phyloP scores from a whole-genome alignment of 2,113 vertebrate species.

The Callopanchax toddi region DNA sequence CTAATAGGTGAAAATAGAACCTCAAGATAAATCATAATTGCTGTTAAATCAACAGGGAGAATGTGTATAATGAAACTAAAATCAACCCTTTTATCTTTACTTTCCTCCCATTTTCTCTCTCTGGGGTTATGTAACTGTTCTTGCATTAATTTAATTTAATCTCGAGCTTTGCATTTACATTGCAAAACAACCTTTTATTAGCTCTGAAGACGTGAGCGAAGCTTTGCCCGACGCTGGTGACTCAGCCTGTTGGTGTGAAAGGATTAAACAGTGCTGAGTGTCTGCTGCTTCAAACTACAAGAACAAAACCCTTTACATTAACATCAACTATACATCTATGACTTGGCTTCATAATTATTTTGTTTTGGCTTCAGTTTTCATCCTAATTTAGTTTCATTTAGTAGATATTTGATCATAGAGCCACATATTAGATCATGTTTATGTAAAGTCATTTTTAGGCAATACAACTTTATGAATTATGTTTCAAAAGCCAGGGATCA shows the following conservation, averaged over 20 bases:
- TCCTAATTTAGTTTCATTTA: too few species aligned
- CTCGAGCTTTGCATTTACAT: slow-evolving; percentile 58
- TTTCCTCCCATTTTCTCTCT: slow-evolving; percentile 27
- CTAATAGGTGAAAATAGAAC: slow-evolving; percentile 20
- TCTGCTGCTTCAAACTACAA: too few species aligned
- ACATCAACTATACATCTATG: too few species aligned
- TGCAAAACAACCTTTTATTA: slow-evolving; percentile 58
- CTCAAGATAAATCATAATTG: neutral
- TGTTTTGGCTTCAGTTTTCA: too few species aligned
- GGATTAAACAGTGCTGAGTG: neutral
- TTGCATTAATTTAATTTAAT: slow-evolving; percentile 69
- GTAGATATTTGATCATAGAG: too few species aligned
- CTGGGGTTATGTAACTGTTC: slow-evolving; percentile 33
- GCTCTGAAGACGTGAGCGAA: slow-evolving; percentile 25
- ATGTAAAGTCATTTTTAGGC: too few species aligned
- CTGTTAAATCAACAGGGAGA: neutral
- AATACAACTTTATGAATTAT: too few species aligned
- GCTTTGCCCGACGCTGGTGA: slow-evolving; percentile 32
- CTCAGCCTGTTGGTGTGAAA: slow-evolving; percentile 18
- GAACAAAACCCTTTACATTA: too few species aligned
- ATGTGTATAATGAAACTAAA: slow-evolving; percentile 5
- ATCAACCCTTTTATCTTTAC: slow-evolving; percentile 31
- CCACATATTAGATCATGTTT: too few species aligned
- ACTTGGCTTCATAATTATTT: too few species aligned
- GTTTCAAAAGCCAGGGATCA: too few species aligned